Conservation (phyloP, 2,888 invertebrate genomes). For the Tethea ocularis region DNA sequence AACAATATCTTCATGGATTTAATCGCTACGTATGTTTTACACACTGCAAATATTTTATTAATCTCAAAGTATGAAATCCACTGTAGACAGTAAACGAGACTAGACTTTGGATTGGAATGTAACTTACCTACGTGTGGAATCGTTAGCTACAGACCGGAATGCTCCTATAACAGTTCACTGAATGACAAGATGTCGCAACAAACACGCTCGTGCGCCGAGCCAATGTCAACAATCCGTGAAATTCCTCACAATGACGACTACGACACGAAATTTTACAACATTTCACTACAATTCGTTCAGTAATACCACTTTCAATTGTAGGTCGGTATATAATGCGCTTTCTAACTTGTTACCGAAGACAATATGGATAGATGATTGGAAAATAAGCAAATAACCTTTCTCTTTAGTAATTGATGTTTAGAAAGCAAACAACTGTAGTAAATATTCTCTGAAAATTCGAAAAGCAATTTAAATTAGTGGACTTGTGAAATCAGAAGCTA, state of each 20-base stretch:
- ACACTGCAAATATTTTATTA: background rate
- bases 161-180: constrained; percentile 3
- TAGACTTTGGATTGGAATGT: constrained; percentile 7
- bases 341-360: constrained; percentile 2
- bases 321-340: background rate
- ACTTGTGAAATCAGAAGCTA: background rate
- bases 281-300: background rate
- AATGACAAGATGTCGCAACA: constrained; percentile 20
- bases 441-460: background rate
- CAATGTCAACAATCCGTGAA: constrained; percentile 45
- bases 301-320: background rate
- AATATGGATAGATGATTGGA: background rate
- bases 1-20: too few species aligned
- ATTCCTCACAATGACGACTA: constrained; percentile 28
- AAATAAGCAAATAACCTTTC: background rate
- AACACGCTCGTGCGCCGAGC: constrained; percentile 25
- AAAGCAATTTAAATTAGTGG: constrained; percentile 1
- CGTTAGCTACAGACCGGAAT: constrained; percentile 4
- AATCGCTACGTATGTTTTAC: background rate
- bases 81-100: background rate
- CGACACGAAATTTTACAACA: constrained; percentile 7
- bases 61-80: background rate
- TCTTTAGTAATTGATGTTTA: background rate
- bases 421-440: background rate
- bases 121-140: constrained; percentile 10